phyloP scores from a whole-genome alignment of 2,113 vertebrate genomes.

The Lota lota region DNA sequence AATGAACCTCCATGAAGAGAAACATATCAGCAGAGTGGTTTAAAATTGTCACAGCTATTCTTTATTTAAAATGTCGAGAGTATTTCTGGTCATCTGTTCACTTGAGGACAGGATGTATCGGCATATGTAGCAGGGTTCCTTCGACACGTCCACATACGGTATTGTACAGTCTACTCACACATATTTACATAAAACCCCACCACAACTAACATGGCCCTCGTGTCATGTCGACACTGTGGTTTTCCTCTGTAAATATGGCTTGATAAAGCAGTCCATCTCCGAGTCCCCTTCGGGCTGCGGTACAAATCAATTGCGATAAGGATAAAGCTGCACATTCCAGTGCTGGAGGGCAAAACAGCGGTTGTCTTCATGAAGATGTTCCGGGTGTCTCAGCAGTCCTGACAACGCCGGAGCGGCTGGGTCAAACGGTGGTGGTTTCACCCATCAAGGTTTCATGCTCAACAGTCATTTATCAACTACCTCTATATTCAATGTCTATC shows the following conservation, averaged over 20 bases:
- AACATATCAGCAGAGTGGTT: background rate
- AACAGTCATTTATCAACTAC: background rate
- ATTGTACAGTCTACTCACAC: conserved; percentile 55
- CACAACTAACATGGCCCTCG: conserved; percentile 44
- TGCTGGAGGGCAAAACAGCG: conserved; percentile 15
- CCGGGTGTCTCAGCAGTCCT: background rate
- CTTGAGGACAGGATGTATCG: background rate
- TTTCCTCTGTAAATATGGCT: conserved; percentile 61
- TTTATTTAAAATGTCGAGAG: conserved; percentile 60
- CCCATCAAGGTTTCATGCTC: background rate
- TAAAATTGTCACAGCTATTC: conserved; percentile 65
- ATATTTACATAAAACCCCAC: conserved; percentile 55
- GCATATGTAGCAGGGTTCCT: conserved; percentile 39
- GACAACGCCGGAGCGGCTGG: background rate
- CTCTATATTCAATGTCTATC: background rate
- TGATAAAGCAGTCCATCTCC: conserved; percentile 52
- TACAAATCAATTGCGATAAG: conserved; percentile 7
- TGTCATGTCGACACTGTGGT: background rate
- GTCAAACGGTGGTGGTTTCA: conserved; percentile 8
- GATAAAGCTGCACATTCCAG: background rate
- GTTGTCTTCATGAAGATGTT: background rate
- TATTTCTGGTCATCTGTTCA: conserved; percentile 32
- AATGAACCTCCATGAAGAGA: background rate
- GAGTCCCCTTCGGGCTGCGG: conserved; percentile 13
- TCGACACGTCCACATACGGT: conserved; percentile 45